These are phyloP conservation scores for Macquaria ambigua DNA, from an alignment of 2,113 vertebrate species.

Conservation along the genomic window DNA sequence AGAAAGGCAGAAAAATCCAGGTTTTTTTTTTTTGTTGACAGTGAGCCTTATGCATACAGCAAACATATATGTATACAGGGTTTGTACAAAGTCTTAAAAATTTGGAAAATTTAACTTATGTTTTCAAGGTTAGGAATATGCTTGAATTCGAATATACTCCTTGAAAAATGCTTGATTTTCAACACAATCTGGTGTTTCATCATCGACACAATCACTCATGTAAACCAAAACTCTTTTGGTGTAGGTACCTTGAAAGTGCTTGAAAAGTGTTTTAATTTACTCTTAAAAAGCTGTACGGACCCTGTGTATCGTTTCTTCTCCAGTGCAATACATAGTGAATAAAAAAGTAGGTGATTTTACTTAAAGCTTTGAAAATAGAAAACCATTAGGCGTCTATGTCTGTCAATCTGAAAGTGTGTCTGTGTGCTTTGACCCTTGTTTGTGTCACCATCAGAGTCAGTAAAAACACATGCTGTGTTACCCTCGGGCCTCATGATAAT, in stretches of 20 bases:
- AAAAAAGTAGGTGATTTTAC: neutral
- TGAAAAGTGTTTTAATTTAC: no score
- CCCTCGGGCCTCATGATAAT: constrained; percentile 34
- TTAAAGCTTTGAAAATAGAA: constrained; percentile 7
- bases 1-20: neutral
- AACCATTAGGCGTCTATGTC: neutral
- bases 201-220: no score
- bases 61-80: neutral
- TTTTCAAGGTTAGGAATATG: no score
- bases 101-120: no score
- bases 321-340: neutral
- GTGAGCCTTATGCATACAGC: neutral
- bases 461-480: constrained; percentile 14
- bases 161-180: no score
- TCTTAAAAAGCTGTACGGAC: no score
- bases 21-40: neutral
- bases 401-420: constrained; percentile 23
- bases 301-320: neutral
- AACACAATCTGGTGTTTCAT: no score
- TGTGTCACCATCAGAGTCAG: constrained; percentile 11
- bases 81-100: no score
- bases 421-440: constrained; percentile 8
- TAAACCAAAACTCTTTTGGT: no score
- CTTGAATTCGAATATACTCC: no score
- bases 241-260: no score